These are phyloP conservation scores for Pangasius sanitwongsei DNA, from an alignment of 2,797 vertebrate species.

Conservation along the genomic window DNA sequence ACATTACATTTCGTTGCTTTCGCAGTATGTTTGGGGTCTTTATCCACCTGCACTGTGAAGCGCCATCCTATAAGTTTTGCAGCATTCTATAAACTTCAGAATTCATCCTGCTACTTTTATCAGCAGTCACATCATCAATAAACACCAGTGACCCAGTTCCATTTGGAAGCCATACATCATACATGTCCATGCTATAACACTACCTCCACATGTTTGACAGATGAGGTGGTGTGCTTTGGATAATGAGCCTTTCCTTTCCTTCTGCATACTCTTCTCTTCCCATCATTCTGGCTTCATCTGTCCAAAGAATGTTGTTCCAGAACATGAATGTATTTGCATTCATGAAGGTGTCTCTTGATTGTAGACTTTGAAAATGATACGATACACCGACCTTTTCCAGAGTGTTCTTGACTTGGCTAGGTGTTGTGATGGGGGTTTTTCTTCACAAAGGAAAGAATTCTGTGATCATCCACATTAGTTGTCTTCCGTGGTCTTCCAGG, in stretches of 20 bases:
- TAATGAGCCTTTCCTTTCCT: background rate
- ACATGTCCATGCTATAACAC: background rate
- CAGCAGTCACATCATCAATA: background rate
- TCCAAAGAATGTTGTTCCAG: background rate
- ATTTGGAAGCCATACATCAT: background rate
- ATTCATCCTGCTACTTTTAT: background rate
- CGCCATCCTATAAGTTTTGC: background rate
- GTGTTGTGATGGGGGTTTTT: background rate
- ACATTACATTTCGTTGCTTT: background rate
- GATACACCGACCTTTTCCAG: no score
- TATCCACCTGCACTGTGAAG: background rate
- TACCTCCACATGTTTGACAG: background rate
- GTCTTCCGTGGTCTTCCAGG: background rate
- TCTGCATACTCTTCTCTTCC: no score
- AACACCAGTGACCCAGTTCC: background rate
- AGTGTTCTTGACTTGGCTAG: background rate
- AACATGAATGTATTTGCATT: no score
- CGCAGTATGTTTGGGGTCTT: no score
- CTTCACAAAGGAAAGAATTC: background rate
- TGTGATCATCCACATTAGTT: background rate
- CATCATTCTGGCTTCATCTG: no score
- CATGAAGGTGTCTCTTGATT: no score
- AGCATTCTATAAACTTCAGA: background rate
- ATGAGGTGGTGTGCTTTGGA: background rate
- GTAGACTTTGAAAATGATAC: no score